Percentiles rank a stretch among this genome's conserved stretches.
These are phyloP conservation scores for Ramazzottius varieornatus DNA, from an alignment of 2,888 invertebrate species.

Conservation along the genomic window DNA sequence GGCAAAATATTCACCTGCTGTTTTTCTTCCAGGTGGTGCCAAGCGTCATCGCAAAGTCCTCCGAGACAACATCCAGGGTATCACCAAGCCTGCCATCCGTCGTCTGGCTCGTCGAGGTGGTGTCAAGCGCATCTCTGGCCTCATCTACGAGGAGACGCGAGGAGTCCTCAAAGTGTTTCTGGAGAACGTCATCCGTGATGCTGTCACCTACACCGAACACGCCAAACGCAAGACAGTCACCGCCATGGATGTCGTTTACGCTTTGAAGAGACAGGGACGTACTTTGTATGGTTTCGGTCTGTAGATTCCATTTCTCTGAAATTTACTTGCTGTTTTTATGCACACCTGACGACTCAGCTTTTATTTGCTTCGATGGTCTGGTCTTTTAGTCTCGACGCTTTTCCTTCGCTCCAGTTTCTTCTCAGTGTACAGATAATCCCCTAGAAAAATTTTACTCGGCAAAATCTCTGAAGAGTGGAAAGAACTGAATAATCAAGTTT, in stretches of 20 bases:
- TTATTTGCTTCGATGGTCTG: too few species aligned
- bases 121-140: constrained; percentile 37
- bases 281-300: constrained; percentile 55
- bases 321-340: too few species aligned
- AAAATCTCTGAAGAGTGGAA: too few species aligned
- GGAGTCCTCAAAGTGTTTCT: constrained; percentile 52
- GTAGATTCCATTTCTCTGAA: too few species aligned
- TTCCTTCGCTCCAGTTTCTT: too few species aligned
- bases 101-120: constrained; percentile 29
- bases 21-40: constrained; percentile 11
- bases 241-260: constrained; percentile 63
- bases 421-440: too few species aligned
- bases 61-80: constrained; percentile 29
- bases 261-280: constrained; percentile 51
- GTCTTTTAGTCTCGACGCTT: too few species aligned
- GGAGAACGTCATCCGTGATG: constrained; percentile 53
- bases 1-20: background rate
- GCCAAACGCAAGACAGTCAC: constrained; percentile 65
- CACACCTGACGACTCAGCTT: too few species aligned
- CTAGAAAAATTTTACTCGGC: too few species aligned
- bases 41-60: constrained; percentile 19
- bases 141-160: constrained; percentile 52
- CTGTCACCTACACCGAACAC: constrained; percentile 62
- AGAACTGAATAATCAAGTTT: too few species aligned
- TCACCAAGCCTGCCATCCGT: constrained; percentile 27